Base-by-base conservation (phyloP, 2,113 vertebrate species). In the Siniperca chuatsi region DNA sequence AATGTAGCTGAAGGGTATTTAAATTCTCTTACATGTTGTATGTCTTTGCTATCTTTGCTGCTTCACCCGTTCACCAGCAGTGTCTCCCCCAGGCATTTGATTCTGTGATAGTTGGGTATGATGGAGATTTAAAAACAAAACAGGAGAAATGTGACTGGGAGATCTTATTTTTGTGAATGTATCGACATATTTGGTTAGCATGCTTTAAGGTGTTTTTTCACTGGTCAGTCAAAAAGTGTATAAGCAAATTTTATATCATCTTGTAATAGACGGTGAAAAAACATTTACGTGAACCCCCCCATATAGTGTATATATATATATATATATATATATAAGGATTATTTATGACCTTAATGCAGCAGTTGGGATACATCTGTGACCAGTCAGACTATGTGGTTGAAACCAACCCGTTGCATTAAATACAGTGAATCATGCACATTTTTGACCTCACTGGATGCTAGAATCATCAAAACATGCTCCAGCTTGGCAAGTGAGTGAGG, bases 391-490 rank as follows among this genome's bases (percentile, higher is more conserved):
- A 0, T 9, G 35, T 44, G 64, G 25, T 57, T 44, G 35, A 68
- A 84, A 65, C 78, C 33, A 57, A 61, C 58, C 48, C 25, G 13
- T 8, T 13, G 62, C 65, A 21, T 79, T 87, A 84, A 86, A 86
- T 87, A 23, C 79, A 82, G 67, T 44, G 60, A 85, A 66, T 75
- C 35, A 48, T 48, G 79, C 75, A 52, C 57, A 80, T 76, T 77
- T 85, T 48, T 90, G 90, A 93, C 89, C 90, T 52, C 67, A 4
- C 50, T 37, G 48, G 90, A 78, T 68, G 61, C 64, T 76, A 4
- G 75, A 87, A 74, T 71, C 76, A 89, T 79, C 79, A 90, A 83
- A 92, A 90, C 89, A 81, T 79, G 75, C 74, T 90, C 68, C 78
- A 70, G 85, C 82, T 87, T 88, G 90, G 87, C 81, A 40, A 54